Conservation (phyloP, 2,113 vertebrate species). For the Seriola rivoliana region DNA sequence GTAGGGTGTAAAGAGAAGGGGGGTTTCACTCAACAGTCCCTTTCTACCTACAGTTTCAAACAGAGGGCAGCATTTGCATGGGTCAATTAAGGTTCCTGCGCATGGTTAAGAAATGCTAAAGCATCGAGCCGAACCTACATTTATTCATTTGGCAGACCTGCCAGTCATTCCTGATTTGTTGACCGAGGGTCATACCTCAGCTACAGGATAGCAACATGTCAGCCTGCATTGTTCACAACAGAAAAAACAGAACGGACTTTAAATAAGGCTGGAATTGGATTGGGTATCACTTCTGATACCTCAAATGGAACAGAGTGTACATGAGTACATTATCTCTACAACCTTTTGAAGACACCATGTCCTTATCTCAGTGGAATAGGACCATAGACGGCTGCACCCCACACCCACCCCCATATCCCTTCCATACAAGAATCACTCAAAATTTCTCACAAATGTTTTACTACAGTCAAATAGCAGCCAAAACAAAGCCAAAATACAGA, state of each 20-base stretch:
- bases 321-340: too few species aligned
- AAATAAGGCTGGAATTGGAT: not conserved
- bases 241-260: not conserved
- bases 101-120: slow-evolving; percentile 37
- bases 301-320: not conserved
- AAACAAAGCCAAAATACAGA: too few species aligned
- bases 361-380: too few species aligned
- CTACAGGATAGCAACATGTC: not conserved
- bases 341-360: too few species aligned
- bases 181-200: not conserved
- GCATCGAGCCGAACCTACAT: not conserved
- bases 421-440: too few species aligned
- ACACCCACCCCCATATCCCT: too few species aligned
- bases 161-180: not conserved
- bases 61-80: slow-evolving; percentile 5
- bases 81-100: slow-evolving; percentile 1
- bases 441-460: too few species aligned
- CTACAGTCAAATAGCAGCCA: too few species aligned
- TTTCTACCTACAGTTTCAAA: not conserved
- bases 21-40: not conserved
- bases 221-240: not conserved
- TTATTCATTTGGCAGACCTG: not conserved
- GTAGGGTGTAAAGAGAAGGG: not conserved
- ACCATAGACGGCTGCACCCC: too few species aligned
- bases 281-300: not conserved